Percentiles rank a stretch among this genome's conserved stretches.
phyloP scores from a whole-genome alignment of 1,140 invertebrate genomes.

The Papilio polyxenes region DNA sequence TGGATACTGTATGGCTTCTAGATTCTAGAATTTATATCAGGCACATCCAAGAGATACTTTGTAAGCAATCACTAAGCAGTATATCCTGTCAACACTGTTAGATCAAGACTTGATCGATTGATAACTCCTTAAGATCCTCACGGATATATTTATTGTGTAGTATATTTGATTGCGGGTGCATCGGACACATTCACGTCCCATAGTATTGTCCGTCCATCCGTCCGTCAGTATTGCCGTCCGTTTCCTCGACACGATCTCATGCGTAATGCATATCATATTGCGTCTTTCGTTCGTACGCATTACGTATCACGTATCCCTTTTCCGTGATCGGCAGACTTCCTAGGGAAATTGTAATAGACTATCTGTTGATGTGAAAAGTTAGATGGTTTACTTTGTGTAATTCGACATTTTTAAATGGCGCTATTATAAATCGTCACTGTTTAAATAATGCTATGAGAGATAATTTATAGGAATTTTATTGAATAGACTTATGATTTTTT shows the following conservation, averaged over 20 bases:
- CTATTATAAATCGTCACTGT: background rate
- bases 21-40: background rate
- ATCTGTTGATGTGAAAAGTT: background rate
- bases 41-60: background rate
- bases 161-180: slow-evolving; percentile 26
- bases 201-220: slow-evolving; percentile 45
- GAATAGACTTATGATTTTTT: background rate
- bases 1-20: background rate
- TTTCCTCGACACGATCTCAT: slow-evolving; percentile 45
- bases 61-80: background rate
- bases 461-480: background rate
- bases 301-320: slow-evolving; percentile 32
- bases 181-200: slow-evolving; percentile 34
- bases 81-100: slow-evolving; percentile 3
- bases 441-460: background rate
- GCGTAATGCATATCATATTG: slow-evolving; percentile 44
- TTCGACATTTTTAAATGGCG: background rate
- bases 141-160: slow-evolving; percentile 2
- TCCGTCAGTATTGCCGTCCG: slow-evolving; percentile 40
- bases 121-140: background rate
- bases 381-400: background rate
- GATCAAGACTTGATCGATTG: slow-evolving; percentile 6
- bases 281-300: slow-evolving; percentile 27
- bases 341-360: slow-evolving; percentile 40
- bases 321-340: slow-evolving; percentile 34